A percentile compares a stretch with the other conserved stretches of the same genome.
These are phyloP conservation scores for Malurus elegans DNA, from an alignment of 2,113 vertebrate genomes.

Conservation along the genomic window DNA sequence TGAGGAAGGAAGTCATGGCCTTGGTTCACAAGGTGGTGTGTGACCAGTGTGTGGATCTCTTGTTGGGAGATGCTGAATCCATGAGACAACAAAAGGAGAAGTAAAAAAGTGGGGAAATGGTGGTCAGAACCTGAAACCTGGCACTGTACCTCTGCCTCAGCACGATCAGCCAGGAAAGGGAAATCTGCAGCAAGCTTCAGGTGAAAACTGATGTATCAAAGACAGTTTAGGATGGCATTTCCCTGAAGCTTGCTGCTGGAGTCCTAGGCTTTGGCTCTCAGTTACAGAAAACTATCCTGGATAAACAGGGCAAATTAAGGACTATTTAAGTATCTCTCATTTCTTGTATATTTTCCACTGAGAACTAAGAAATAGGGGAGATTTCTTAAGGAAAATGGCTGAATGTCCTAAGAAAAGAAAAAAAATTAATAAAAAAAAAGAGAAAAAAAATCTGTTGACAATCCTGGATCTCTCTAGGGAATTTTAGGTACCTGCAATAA, in stretches of 20 bases:
- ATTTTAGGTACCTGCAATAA: background rate
- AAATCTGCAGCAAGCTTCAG: background rate
- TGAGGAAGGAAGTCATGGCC: background rate
- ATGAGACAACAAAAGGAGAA: background rate
- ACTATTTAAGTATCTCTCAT: background rate
- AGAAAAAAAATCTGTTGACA: background rate
- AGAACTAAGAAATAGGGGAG: background rate
- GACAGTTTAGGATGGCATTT: background rate
- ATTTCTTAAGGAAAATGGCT: background rate
- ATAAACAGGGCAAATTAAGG: background rate
- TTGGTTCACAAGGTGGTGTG: background rate
- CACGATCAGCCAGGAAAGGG: background rate
- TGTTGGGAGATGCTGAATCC: background rate
- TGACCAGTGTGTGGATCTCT: background rate
- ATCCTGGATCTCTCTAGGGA: background rate
- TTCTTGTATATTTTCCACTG: background rate
- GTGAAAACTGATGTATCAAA: background rate
- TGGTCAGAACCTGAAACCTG: background rate
- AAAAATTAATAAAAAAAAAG: accelerated
- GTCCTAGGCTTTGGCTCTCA: background rate
- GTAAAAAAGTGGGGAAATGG: background rate
- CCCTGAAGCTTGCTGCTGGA: background rate
- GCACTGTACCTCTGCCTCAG: background rate
- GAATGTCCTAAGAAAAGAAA: background rate
- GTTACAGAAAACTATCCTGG: background rate